Conservation (phyloP, 2,113 vertebrate genomes). For the Hippocampus guttulatus region DNA sequence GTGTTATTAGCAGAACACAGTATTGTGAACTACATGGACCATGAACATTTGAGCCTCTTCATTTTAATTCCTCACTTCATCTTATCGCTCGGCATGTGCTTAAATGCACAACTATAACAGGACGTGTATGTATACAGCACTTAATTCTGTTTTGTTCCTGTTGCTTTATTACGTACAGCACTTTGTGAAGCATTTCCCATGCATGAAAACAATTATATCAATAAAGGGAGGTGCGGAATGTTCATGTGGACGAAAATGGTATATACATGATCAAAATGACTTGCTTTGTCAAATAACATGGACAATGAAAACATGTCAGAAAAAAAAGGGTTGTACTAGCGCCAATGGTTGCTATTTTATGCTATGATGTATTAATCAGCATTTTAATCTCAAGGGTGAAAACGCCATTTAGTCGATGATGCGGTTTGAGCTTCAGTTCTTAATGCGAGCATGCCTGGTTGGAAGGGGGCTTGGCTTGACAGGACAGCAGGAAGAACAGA, state of each 20-base stretch:
- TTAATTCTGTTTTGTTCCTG: too few relatives aligned
- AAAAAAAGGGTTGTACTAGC: neutral
- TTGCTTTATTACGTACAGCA: too few relatives aligned
- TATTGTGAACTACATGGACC: too few relatives aligned
- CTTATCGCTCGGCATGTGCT: too few relatives aligned
- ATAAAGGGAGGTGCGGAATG: neutral
- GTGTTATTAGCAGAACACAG: too few relatives aligned
- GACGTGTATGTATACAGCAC: too few relatives aligned
- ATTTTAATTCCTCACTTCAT: too few relatives aligned
- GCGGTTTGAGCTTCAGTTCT: neutral
- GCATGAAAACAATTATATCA: too few relatives aligned
- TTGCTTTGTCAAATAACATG: neutral
- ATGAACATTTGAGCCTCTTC: too few relatives aligned
- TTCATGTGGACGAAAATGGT: neutral
- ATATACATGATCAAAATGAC: neutral
- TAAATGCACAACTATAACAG: too few relatives aligned
- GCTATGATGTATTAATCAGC: neutral
- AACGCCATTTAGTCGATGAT: neutral
- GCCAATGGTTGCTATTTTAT: too few relatives aligned
- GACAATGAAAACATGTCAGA: neutral
- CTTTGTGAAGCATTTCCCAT: too few relatives aligned
- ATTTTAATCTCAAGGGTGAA: neutral
- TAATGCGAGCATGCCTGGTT: neutral
- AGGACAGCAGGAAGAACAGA: slow-evolving; percentile 64
- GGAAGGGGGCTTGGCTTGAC: slow-evolving; percentile 21